These are phyloP conservation scores for Scaptodrosophila latifasciaeformis DNA, from an alignment of 2,888 invertebrate genomes.

Conservation along the genomic window DNA sequence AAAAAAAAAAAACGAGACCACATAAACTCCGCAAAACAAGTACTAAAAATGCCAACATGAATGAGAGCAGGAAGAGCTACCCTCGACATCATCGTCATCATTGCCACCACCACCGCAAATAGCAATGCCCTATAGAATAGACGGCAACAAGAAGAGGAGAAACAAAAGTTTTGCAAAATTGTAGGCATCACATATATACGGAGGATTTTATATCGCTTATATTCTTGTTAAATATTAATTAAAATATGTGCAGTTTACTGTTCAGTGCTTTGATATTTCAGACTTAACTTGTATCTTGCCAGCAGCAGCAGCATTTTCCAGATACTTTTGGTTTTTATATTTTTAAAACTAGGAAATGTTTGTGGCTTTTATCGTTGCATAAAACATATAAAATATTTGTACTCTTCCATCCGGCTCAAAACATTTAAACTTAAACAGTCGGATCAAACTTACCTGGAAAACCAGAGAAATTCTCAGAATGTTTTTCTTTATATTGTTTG, in stretches of 20 bases:
- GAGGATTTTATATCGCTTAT: constrained; percentile 41
- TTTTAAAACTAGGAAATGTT: no score
- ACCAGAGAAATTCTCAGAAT: no score
- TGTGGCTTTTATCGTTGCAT: constrained; percentile 12
- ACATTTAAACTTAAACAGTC: no score
- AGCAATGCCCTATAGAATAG: constrained; percentile 11
- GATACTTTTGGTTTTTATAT: no score
- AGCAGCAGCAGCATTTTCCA: no score
- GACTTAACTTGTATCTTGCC: no score
- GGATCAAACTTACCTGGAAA: no score
- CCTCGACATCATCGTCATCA: constrained; percentile 39
- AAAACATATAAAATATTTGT: constrained; percentile 15
- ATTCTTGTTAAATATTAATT: constrained; percentile 72
- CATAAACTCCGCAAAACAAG: constrained; percentile 39
- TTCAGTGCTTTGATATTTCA: constrained; percentile 18
- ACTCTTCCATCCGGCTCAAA: constrained; percentile 27
- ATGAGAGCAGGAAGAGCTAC: constrained; percentile 49
- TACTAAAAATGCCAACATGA: constrained; percentile 39
- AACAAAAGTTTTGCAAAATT: constrained; percentile 49
- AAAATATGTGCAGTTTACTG: constrained; percentile 53
- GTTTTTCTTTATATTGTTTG: no score
- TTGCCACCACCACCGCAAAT: constrained; percentile 26
- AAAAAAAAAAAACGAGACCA: constrained; percentile 19
- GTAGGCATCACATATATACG: constrained; percentile 31
- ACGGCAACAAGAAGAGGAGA: constrained; percentile 20